Evolutionary conservation across 2,888 invertebrate genomes (phyloP).

Genomic region (Volucella bombylans): DNA sequence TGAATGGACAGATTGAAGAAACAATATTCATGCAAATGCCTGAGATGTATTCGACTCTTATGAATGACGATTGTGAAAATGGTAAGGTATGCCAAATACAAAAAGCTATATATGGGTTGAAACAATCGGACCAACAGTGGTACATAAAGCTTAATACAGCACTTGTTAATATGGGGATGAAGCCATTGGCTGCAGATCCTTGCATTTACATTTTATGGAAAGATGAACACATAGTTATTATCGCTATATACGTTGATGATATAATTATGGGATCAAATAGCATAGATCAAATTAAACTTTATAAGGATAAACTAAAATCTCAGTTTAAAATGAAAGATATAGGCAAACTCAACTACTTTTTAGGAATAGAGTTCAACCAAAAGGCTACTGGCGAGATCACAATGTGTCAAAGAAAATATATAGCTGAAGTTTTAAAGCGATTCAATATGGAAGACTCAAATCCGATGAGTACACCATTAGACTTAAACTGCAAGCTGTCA

Average conservation of each 20-base stretch:
- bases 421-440: not conserved
- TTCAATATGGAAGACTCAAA: constrained; percentile 16
- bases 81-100: too few relatives aligned
- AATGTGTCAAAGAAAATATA: constrained; percentile 11
- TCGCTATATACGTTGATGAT: constrained; percentile 26
- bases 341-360: constrained; percentile 15
- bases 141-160: too few relatives aligned
- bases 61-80: too few relatives aligned
- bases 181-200: constrained; percentile 1
- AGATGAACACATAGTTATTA: not conserved
- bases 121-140: too few relatives aligned
- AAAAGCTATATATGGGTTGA: too few relatives aligned
- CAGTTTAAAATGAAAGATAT: constrained; percentile 23
- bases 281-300: not conserved
- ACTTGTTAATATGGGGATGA: constrained; percentile 8
- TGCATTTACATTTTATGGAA: constrained; percentile 17
- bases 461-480: constrained; percentile 14
- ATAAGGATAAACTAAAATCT: constrained; percentile 2
- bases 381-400: not conserved
- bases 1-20: too few relatives aligned
- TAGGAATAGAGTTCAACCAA: constrained; percentile 17
- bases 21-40: too few relatives aligned
- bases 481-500: constrained; percentile 5
- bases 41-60: too few relatives aligned
- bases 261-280: constrained; percentile 15